Evolutionary conservation across 2,113 vertebrate genomes (phyloP).

Genomic region (Zootoca vivipara): DNA sequence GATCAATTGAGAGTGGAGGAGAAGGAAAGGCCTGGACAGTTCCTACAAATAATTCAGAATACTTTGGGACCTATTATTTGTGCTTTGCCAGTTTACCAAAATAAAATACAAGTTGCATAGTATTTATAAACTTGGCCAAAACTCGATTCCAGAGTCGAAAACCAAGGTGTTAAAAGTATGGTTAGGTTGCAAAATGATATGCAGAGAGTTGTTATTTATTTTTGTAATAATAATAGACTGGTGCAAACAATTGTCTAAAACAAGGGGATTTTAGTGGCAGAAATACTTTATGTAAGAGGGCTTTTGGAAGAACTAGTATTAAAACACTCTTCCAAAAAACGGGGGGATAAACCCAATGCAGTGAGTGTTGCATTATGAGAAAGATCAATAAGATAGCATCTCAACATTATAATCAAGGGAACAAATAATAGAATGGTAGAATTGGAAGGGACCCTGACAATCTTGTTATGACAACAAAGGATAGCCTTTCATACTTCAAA

Average conservation of each 20-base stretch:
- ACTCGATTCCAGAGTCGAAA: not conserved
- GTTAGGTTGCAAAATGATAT: no score
- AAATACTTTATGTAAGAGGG: not conserved
- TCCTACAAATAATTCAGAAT: not conserved
- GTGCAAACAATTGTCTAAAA: not conserved
- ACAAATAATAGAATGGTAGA: conserved; percentile 40
- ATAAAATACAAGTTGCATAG: not conserved
- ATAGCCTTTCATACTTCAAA: conserved; percentile 46
- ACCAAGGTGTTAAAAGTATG: not conserved
- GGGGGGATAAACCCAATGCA: not conserved
- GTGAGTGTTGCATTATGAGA: conserved; percentile 31
- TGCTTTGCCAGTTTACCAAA: not conserved
- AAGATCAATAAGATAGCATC: conserved; percentile 66
- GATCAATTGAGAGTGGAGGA: not conserved
- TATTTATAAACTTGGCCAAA: not conserved
- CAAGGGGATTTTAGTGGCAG: not conserved
- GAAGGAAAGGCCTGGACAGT: not conserved
- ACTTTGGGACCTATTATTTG: no score
- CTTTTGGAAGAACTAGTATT: not conserved
- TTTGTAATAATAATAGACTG: not conserved
- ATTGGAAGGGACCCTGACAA: conserved; percentile 64
- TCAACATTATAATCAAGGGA: conserved; percentile 61
- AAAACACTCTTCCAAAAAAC: not conserved
- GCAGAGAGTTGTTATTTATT: no score
- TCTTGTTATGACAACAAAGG: conserved; percentile 67